phyloP scores from a whole-genome alignment of 2,113 vertebrate species.

The Meriones unguiculatus region DNA sequence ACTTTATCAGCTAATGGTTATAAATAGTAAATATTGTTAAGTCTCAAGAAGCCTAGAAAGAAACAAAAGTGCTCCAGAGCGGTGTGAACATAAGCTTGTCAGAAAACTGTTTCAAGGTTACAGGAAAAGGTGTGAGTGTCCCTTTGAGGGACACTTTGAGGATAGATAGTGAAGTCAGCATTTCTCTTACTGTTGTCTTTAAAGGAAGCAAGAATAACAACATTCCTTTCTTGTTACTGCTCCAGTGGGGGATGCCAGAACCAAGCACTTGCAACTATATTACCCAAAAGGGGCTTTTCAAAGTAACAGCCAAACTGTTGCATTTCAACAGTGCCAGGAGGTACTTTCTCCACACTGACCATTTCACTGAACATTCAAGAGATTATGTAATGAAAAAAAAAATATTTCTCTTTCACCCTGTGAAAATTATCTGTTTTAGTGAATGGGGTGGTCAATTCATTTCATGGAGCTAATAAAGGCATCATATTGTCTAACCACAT shows the following conservation, averaged over 20 bases:
- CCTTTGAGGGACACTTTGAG: neutral
- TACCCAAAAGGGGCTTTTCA: constrained; percentile 64
- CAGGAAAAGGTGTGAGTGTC: neutral
- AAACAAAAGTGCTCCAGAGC: neutral
- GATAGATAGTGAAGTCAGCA: neutral
- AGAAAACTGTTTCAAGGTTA: constrained; percentile 34
- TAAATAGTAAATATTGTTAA: constrained; percentile 2
- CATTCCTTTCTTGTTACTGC: constrained; percentile 50
- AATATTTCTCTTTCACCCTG: neutral
- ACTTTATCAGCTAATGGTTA: neutral
- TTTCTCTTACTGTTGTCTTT: constrained; percentile 37
- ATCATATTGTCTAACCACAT: neutral
- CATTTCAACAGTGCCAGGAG: constrained; percentile 10
- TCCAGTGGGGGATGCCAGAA: constrained; percentile 48
- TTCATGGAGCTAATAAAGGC: neutral
- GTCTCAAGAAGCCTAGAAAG: neutral
- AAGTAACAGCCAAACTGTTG: constrained; percentile 55
- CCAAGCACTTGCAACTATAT: constrained; percentile 56
- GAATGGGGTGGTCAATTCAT: neutral
- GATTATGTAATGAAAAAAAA: constrained; percentile 14
- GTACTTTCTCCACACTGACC: constrained; percentile 27
- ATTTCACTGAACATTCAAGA: constrained; percentile 3
- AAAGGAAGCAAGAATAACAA: constrained; percentile 6
- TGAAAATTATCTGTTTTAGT: neutral
- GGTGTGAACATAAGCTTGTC: neutral